Evolutionary conservation across 2,797 vertebrate genomes (phyloP).

Genomic region (Takifugu ocellatus): DNA sequence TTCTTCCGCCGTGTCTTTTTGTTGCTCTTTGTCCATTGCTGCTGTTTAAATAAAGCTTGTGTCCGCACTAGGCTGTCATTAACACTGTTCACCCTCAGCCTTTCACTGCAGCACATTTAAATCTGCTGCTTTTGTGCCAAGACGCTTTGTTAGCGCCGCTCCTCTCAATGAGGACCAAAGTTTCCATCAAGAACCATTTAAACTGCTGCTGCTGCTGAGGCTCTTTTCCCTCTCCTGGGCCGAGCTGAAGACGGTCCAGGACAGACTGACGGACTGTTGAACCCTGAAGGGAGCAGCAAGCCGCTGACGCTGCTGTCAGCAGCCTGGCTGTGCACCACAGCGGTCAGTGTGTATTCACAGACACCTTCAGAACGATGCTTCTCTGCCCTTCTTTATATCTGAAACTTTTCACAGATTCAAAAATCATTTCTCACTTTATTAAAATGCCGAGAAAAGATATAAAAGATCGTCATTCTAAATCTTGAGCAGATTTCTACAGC

Average conservation of each 20-base stretch:
- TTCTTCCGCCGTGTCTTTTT: conserved; percentile 7
- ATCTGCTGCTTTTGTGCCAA: conserved; percentile 19
- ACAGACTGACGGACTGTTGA: background rate
- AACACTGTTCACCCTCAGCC: conserved; percentile 15
- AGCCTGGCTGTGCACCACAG: no score
- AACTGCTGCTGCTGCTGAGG: background rate
- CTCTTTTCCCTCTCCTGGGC: background rate
- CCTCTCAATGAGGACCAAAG: background rate
- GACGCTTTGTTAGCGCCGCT: background rate
- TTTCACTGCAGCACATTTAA: conserved; percentile 36
- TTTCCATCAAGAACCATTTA: background rate
- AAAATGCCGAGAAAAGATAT: no score
- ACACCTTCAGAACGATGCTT: no score
- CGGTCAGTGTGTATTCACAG: no score
- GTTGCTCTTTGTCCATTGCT: conserved; percentile 11
- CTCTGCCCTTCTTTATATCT: no score
- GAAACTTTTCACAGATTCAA: no score
- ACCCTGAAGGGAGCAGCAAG: no score
- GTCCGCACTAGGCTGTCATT: background rate
- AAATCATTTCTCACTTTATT: no score
- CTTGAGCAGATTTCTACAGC: no score
- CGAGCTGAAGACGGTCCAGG: no score
- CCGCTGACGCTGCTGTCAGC: no score
- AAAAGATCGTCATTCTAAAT: no score
- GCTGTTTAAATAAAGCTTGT: conserved; percentile 28